Evolutionary conservation across 2,113 vertebrate genomes (phyloP), one percentile per base, ranked within the genome.

Genomic region (Rhineura floridana): DNA sequence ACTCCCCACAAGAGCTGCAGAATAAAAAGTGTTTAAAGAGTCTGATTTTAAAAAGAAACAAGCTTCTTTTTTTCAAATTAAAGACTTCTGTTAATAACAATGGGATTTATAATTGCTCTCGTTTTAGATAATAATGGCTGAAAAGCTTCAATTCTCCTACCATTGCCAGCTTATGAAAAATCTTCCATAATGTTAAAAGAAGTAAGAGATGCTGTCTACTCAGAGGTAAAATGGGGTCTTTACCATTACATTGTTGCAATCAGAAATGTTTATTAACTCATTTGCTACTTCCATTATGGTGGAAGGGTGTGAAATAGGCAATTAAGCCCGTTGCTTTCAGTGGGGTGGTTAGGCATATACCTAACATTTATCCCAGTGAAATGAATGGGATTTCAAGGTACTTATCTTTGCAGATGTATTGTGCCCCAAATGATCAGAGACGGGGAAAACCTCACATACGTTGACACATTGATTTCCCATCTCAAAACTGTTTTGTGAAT

Each of bases 1-100:
- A 59, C 55, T 19, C 55, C 55, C 17, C 59, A 3, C 92, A 91
- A 83, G 59, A 91, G 30, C 65, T 81, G 48, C 65, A 84, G 55
- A 89, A 80, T 87, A 62, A 93, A 55, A 93, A 92, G 55, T 77
- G 78, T 90, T 90, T 83, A 63, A 90, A 33, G 33, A 80, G 1
- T 23, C 89, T 78, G 55, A 70, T 63, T 65, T 91, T 81, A n/a
- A 30, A 81, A 85, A 84, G 85, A 88, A 85, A 44, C 33, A 39
- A 87, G 11, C 80, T 92, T 80, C 42, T 91, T 44, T 75, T 55
- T 65, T 50, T 6, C 11, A 62, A 48, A 79, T 82, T 81, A 65
- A 84, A 91, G 36, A 55, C 25, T 89, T 83, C 36, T 2, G 12
- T 72, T 89, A 55, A 69, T 73, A 91, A 89, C 83, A 80, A 69